Evolutionary conservation across 92 coral and sea anemone species (phyloP), one percentile per base, ranked within the genome.

Genomic region (Montipora capitata): DNA sequence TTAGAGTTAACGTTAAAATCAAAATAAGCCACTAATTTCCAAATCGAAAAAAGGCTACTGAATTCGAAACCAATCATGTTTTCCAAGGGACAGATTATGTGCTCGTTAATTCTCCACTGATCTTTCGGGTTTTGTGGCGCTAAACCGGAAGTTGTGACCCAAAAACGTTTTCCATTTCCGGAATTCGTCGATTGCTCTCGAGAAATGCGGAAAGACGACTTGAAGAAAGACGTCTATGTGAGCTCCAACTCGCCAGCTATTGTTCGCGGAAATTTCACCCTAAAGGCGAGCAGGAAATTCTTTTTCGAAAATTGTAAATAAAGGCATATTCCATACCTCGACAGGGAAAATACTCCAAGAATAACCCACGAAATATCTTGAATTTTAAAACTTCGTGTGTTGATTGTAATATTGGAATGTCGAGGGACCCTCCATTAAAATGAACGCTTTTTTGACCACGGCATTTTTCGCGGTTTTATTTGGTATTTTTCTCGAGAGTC

Each of bases 321-420:
- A 27, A 27, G 35, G 35, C 35, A 27, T 27, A 27, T 27, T 27
- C 35, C 35, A 27, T 27, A 27, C 35, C 35, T 27, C 35, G 35
- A 27, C 35, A 27, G 35, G 35, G 35, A 27, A 27, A 27, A 27
- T 27, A 27, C 35, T 27, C 35, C 35, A 27, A 27, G 35, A 27
- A 27, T 27, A 27, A 27, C 35, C 77, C 10, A 73, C 62, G 45
- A 66, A 70, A 68, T 52, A 16, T 68, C 77, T 17, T 68, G 77
- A 68, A 81, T 51, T 35, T 45, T 3, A 48, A 20, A 68, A 68
- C 39, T 68, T 81, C 11, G 3, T 8, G 51, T 68, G 67, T 54
- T 81, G 67, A 11, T 80, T 76, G 49, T 41, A 13, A 81, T 81
- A 81, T 81, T 81, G 85, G 77, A 81, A 81, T 69, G 85, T 81